Percentiles rank a stretch among this genome's conserved stretches.
Evolutionary conservation across 2,113 vertebrate species (phyloP).

Genomic region (Chionomys nivalis): DNA sequence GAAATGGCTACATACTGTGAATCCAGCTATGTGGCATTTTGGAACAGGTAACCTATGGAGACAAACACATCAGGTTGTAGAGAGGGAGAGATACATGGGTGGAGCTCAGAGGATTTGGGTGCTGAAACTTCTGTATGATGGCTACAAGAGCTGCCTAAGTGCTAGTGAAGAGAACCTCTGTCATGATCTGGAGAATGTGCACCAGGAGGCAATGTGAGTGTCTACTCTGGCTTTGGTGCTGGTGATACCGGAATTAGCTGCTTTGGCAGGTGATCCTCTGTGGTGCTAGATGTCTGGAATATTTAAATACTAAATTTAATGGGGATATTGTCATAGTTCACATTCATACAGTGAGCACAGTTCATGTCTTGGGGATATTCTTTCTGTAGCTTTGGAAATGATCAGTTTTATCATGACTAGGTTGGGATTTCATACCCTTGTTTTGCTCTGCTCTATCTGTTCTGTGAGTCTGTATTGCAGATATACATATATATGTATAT

Average conservation of each 20-base stretch:
- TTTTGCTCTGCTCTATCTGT: slow-evolving; percentile 8
- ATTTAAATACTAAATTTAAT: neutral
- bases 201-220: neutral
- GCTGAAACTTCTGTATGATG: neutral
- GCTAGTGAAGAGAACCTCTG: neutral
- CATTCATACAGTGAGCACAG: neutral
- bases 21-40: neutral
- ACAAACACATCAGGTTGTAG: neutral
- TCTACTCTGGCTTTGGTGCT: neutral
- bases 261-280: neutral
- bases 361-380: neutral
- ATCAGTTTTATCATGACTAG: neutral
- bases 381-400: slow-evolving; percentile 16
- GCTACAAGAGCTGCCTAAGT: too few relatives aligned
- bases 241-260: neutral
- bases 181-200: neutral
- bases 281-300: neutral
- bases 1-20: neutral
- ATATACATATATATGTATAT: neutral
- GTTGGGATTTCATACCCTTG: neutral
- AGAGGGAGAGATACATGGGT: neutral
- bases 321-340: neutral
- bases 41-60: neutral
- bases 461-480: neutral
- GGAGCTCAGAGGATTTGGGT: neutral